Evolutionary conservation across 2,113 vertebrate species (phyloP).

Genomic region (Gallinago jamesoni): DNA sequence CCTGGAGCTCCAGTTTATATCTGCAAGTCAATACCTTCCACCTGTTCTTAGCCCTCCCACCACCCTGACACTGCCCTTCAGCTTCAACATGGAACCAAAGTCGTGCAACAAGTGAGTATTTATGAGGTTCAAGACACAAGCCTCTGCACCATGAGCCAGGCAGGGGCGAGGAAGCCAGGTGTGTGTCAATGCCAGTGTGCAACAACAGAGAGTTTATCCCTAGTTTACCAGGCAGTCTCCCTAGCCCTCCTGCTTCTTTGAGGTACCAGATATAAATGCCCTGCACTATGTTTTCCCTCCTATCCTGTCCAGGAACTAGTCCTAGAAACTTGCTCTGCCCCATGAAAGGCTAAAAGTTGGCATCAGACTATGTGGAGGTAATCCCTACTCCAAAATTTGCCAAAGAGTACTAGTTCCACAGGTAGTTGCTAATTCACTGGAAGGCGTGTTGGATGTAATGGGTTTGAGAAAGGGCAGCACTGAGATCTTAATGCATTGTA

Average conservation of each 20-base stretch:
- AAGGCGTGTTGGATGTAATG: not conserved
- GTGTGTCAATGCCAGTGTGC: too few relatives aligned
- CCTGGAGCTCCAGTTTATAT: not conserved
- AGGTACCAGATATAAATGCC: not conserved
- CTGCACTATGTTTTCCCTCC: not conserved
- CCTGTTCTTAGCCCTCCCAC: fast-evolving
- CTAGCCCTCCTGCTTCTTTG: not conserved
- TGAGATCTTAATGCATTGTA: not conserved
- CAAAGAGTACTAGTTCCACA: not conserved
- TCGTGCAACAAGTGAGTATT: not conserved
- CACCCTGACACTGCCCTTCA: not conserved
- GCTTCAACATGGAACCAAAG: not conserved
- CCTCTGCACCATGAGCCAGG: not conserved
- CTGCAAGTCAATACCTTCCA: not conserved
- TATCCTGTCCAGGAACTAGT: not conserved
- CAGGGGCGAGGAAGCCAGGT: not conserved
- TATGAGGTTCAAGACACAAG: not conserved
- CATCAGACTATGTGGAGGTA: not conserved
- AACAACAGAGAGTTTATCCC: not conserved
- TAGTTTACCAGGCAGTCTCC: not conserved
- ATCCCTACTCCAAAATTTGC: not conserved
- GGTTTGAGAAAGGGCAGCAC: not conserved
- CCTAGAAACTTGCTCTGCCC: not conserved
- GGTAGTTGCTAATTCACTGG: not conserved
- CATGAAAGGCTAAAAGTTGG: not conserved